Conservation (phyloP, 2,113 vertebrate species). For the Microcebus jonahi region DNA sequence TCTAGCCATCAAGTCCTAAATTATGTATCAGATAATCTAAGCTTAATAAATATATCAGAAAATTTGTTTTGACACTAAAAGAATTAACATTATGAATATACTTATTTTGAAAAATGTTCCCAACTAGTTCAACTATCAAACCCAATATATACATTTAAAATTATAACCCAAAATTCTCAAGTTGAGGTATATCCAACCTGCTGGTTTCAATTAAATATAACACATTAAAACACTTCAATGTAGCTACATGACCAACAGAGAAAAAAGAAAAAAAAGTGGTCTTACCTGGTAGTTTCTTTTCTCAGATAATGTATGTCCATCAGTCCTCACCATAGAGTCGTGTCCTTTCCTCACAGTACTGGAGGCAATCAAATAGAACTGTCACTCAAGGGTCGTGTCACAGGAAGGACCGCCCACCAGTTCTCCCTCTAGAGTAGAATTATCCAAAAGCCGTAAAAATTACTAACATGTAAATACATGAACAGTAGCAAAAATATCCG, state of each 20-base stretch:
- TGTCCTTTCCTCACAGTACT: conserved; percentile 84
- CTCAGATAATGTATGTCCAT: conserved; percentile 85
- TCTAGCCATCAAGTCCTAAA: background rate
- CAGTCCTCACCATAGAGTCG: conserved; percentile 84
- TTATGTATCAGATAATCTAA: conserved; percentile 8
- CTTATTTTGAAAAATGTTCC: conserved; percentile 35
- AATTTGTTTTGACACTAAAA: conserved; percentile 4
- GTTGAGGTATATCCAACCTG: background rate
- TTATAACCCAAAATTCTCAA: conserved; percentile 37
- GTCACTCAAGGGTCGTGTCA: conserved; percentile 83
- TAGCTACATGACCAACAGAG: background rate
- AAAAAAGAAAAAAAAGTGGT: background rate
- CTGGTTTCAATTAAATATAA: conserved; percentile 23
- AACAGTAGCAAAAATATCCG: conserved; percentile 75
- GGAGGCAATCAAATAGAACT: conserved; percentile 84
- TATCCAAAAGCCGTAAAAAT: conserved; percentile 83
- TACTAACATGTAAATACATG: conserved; percentile 78
- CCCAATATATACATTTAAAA: background rate
- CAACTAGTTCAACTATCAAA: conserved; percentile 48
- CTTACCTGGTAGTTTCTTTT: conserved; percentile 85
- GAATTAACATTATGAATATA: background rate
- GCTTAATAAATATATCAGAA: background rate
- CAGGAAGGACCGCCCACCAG: conserved; percentile 83
- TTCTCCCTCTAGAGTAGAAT: conserved; percentile 84
- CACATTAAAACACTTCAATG: conserved; percentile 31